Evolutionary conservation across 2,113 vertebrate species (phyloP).

Genomic region (Xiphorhynchus elegans): DNA sequence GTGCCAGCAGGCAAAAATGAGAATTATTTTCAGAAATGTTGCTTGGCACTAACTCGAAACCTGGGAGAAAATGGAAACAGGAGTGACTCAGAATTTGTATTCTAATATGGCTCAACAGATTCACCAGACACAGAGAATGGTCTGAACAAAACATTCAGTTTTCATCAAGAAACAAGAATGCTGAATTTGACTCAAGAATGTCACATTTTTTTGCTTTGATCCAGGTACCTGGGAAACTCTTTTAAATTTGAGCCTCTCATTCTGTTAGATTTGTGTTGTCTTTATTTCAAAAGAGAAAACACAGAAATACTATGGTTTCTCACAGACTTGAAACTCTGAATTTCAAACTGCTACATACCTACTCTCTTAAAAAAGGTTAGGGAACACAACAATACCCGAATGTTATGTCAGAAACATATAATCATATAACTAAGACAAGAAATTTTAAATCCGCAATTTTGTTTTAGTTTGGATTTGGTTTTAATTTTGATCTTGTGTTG

Average conservation of each 20-base stretch:
- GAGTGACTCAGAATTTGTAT: accelerated
- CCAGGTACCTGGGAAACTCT: not conserved
- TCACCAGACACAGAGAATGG: not conserved
- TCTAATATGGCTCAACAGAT: not conserved
- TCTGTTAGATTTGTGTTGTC: not conserved
- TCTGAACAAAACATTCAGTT: not conserved
- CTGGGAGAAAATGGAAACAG: not conserved
- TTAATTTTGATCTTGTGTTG: not conserved
- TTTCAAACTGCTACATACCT: not conserved
- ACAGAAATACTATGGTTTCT: not conserved
- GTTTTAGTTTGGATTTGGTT: not conserved
- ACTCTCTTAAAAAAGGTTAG: not conserved
- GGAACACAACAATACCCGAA: not conserved
- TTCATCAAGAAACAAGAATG: not conserved
- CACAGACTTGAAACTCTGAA: not conserved
- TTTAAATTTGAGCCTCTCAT: not conserved
- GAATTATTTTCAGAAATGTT: not conserved
- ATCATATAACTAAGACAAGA: not conserved
- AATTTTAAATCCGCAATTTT: not conserved
- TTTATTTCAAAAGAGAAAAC: not conserved
- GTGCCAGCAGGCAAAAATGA: not conserved
- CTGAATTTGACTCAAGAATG: not conserved
- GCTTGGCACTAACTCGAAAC: not conserved
- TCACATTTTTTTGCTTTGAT: not conserved
- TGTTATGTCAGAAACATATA: not conserved